Conservation (phyloP, 2,888 invertebrate species). For the Apodemia duryi region DNA sequence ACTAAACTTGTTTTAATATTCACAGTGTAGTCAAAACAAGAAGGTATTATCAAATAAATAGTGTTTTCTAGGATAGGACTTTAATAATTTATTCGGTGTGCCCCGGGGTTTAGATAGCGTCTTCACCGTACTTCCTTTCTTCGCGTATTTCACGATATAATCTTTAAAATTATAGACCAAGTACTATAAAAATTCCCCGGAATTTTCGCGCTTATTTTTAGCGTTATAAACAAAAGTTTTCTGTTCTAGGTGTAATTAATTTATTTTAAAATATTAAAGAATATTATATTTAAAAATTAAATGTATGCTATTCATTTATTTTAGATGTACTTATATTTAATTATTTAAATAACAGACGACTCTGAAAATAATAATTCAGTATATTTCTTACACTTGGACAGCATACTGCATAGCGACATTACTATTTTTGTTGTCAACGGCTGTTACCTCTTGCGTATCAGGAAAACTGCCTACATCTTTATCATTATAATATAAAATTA, state of each 20-base stretch:
- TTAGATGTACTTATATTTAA: too few species aligned
- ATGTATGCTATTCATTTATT: too few species aligned
- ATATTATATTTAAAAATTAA: too few species aligned
- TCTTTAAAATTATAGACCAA: slow-evolving; percentile 22
- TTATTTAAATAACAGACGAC: too few species aligned
- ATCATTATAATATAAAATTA: too few species aligned
- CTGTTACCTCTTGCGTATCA: too few species aligned
- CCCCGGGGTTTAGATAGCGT: slow-evolving; percentile 11
- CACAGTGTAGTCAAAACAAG: neutral
- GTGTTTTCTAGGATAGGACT: slow-evolving; percentile 1
- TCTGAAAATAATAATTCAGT: too few species aligned
- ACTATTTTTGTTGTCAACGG: too few species aligned
- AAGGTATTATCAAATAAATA: slow-evolving; percentile 4
- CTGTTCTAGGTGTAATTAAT: neutral
- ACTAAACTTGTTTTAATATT: neutral
- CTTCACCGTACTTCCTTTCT: slow-evolving; percentile 19
- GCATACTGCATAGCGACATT: too few species aligned
- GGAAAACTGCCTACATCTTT: too few species aligned
- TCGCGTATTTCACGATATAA: slow-evolving; percentile 21
- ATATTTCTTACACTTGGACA: too few species aligned
- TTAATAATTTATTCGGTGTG: slow-evolving; percentile 13
- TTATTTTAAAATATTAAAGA: neutral
- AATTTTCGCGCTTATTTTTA: slow-evolving; percentile 15
- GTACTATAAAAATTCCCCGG: slow-evolving; percentile 20
- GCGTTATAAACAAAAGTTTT: slow-evolving; percentile 10